Conservation (phyloP, 2,113 vertebrate species). For the Podiceps cristatus region DNA sequence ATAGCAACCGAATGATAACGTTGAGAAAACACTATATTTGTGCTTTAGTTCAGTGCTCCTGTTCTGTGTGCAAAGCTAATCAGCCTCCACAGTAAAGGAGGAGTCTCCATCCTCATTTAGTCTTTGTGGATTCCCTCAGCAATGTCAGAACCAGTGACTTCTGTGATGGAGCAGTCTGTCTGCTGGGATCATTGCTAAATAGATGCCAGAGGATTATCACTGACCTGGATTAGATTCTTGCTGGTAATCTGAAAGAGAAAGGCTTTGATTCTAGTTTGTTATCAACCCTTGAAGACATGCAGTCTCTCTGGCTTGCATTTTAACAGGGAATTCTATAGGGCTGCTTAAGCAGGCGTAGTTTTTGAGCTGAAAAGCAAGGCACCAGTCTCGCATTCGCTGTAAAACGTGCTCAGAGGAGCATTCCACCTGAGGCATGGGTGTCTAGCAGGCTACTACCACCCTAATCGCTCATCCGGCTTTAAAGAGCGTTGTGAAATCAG, state of each 20-base stretch:
- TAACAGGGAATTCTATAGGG: conserved; percentile 48
- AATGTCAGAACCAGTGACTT: not conserved
- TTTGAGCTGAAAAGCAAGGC: not conserved
- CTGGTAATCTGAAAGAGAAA: conserved; percentile 38
- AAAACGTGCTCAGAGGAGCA: conserved; percentile 12
- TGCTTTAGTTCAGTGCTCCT: not conserved
- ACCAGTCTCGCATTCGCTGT: not conserved
- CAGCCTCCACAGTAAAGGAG: not conserved
- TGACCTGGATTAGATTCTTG: conserved; percentile 52
- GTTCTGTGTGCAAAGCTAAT: not conserved
- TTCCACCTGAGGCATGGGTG: conserved; percentile 49
- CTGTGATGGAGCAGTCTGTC: conserved; percentile 10
- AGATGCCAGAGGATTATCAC: conserved; percentile 34
- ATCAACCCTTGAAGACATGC: conserved; percentile 33
- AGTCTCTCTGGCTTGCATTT: conserved; percentile 47
- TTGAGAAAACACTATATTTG: not conserved
- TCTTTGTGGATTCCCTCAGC: not conserved
- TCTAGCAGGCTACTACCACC: not conserved
- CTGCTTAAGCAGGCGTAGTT: not conserved
- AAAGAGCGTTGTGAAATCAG: conserved; percentile 27
- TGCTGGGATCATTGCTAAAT: not conserved
- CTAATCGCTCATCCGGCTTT: not conserved
- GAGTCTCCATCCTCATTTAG: not conserved
- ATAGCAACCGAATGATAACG: not conserved
- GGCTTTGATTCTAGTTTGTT: conserved; percentile 48